Evolutionary conservation across 2,113 vertebrate genomes (phyloP).

Genomic region (Alectura lathami): DNA sequence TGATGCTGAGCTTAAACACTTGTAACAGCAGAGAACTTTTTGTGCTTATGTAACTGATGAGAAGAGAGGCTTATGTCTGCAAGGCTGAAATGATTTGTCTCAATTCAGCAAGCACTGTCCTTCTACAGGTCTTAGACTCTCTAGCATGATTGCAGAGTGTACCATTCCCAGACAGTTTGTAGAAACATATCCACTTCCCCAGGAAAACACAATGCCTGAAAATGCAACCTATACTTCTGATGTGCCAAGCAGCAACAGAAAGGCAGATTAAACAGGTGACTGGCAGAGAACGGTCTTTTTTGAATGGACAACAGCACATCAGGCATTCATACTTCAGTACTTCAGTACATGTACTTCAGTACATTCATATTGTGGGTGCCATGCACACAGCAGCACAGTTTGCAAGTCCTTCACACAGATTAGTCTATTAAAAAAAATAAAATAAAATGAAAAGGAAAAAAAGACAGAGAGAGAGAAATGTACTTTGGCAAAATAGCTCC

Average conservation of each 20-base stretch:
- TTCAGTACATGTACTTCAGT: background rate
- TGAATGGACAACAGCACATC: background rate
- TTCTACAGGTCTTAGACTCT: background rate
- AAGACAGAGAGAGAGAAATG: background rate
- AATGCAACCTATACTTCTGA: background rate
- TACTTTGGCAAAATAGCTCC: background rate
- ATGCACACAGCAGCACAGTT: background rate
- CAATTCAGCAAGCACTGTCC: background rate
- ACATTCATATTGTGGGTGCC: background rate
- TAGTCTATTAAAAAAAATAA: background rate
- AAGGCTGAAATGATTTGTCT: background rate
- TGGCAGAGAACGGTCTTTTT: background rate
- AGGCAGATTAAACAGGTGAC: background rate
- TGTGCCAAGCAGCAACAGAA: background rate
- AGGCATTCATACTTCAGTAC: background rate
- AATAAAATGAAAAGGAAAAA: too few relatives aligned
- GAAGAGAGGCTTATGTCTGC: background rate
- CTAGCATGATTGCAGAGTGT: background rate
- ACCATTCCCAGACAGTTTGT: background rate
- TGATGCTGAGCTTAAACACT: background rate
- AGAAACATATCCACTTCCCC: background rate
- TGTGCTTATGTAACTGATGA: background rate
- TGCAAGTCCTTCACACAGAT: background rate
- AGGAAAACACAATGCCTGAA: background rate
- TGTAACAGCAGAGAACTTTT: accelerated